A percentile compares a stretch with the other conserved stretches of the same genome.
These are phyloP conservation scores for Thamnophis sirtalis DNA, from an alignment of 2,113 vertebrate species.

Conservation along the genomic window DNA sequence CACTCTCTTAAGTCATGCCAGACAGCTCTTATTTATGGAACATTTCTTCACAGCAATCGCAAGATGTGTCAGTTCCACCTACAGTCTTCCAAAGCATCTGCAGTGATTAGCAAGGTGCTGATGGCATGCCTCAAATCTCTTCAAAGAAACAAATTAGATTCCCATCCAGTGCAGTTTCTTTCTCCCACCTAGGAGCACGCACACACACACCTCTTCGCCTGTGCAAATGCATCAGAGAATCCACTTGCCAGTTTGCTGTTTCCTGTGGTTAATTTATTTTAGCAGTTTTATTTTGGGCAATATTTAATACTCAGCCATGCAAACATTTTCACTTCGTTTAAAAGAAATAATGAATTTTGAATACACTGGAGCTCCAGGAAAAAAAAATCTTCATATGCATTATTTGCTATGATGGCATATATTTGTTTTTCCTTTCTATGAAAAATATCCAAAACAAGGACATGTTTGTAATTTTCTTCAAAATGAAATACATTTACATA, in stretches of 20 bases:
- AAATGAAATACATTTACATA: neutral
- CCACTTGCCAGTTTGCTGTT: neutral
- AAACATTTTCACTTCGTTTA: slow-evolving; percentile 51
- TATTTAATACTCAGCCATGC: slow-evolving; percentile 29
- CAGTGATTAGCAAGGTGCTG: neutral
- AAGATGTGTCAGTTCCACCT: neutral
- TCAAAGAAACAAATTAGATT: slow-evolving; percentile 3
- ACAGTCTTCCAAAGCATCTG: neutral
- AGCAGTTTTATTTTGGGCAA: slow-evolving; percentile 21
- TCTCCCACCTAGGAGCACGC: neutral
- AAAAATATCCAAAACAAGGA: neutral
- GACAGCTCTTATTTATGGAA: slow-evolving; percentile 28
- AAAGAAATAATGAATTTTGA: slow-evolving; percentile 35
- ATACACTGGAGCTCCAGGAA: neutral
- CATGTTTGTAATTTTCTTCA: neutral
- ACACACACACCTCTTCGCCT: neutral
- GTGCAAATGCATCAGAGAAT: neutral
- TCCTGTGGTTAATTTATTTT: slow-evolving; percentile 2
- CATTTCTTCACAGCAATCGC: neutral
- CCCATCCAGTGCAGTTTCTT: neutral
- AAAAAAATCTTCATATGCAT: neutral
- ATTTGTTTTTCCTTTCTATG: neutral
- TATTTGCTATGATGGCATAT: rapidly evolving
- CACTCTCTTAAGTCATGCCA: slow-evolving; percentile 7
- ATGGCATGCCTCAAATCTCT: neutral